phyloP scores from a whole-genome alignment of 2,797 vertebrate species.

The Champsocephalus esox region DNA sequence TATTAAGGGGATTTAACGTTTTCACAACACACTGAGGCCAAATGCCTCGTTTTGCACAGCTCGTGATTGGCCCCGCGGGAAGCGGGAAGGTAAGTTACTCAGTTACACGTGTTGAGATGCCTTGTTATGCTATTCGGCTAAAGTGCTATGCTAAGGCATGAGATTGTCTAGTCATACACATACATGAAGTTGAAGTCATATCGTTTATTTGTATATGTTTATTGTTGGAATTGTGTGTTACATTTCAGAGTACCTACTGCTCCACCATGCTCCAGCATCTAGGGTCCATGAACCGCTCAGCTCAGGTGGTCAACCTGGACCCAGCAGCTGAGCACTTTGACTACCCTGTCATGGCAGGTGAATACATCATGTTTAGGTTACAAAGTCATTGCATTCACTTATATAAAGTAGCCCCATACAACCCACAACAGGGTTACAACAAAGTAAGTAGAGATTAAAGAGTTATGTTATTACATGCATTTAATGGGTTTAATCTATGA shows the following conservation, averaged over 20 bases:
- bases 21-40: neutral
- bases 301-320: constrained; percentile 96
- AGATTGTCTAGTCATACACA: neutral
- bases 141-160: constrained; percentile 45
- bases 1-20: neutral
- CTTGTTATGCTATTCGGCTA: constrained; percentile 45
- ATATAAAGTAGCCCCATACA: no score
- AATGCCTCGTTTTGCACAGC: constrained; percentile 96
- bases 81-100: constrained; percentile 91
- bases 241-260: constrained; percentile 95
- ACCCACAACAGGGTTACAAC: neutral
- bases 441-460: neutral
- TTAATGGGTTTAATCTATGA: neutral
- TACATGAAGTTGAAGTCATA: neutral
- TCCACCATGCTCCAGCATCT: constrained; percentile 93
- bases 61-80: constrained; percentile 97
- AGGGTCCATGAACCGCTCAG: constrained; percentile 88
- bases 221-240: neutral
- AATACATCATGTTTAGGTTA: constrained; percentile 23
- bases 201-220: neutral
- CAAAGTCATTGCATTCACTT: no score
- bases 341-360: constrained; percentile 96
- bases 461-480: neutral
- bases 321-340: constrained; percentile 94
- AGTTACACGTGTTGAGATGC: neutral